Conservation (phyloP, 2,888 invertebrate genomes). For the Pteria penguin region DNA sequence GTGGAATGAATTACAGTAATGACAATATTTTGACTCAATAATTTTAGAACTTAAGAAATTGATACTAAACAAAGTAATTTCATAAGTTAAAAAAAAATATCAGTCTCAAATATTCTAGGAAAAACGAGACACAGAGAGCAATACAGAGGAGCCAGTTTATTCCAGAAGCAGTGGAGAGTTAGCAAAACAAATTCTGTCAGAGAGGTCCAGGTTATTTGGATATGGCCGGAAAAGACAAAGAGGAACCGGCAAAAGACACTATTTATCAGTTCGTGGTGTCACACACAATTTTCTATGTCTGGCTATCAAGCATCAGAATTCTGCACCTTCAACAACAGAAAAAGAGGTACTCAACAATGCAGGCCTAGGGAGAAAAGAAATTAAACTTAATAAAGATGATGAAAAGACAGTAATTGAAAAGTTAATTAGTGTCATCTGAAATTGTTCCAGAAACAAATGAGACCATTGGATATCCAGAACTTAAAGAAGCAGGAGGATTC, state of each 20-base stretch:
- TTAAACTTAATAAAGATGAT: background rate
- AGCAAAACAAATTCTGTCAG: background rate
- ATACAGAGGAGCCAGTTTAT: too few species aligned
- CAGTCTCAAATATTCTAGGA: too few species aligned
- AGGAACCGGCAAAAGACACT: background rate
- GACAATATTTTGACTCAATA: too few species aligned
- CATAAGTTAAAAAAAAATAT: too few species aligned
- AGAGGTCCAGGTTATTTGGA: background rate
- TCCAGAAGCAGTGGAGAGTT: background rate
- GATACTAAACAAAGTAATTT: too few species aligned
- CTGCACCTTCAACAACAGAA: constrained; percentile 11
- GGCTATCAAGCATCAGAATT: background rate
- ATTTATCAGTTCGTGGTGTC: constrained; percentile 1
- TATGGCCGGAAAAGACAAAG: background rate
- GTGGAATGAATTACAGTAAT: too few species aligned
- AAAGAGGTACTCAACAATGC: constrained; percentile 18
- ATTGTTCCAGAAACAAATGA: constrained; percentile 1
- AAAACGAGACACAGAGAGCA: background rate
- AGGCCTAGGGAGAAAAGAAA: constrained; percentile 14
- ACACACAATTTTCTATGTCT: constrained; percentile 6
- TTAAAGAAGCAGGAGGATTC: constrained; percentile 28
- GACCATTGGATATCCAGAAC: background rate
- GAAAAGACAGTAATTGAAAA: background rate
- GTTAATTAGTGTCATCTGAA: background rate
- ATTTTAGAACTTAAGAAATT: too few species aligned